phyloP scores from a whole-genome alignment of 2,113 vertebrate genomes.

The Coryphaenoides rupestris region DNA sequence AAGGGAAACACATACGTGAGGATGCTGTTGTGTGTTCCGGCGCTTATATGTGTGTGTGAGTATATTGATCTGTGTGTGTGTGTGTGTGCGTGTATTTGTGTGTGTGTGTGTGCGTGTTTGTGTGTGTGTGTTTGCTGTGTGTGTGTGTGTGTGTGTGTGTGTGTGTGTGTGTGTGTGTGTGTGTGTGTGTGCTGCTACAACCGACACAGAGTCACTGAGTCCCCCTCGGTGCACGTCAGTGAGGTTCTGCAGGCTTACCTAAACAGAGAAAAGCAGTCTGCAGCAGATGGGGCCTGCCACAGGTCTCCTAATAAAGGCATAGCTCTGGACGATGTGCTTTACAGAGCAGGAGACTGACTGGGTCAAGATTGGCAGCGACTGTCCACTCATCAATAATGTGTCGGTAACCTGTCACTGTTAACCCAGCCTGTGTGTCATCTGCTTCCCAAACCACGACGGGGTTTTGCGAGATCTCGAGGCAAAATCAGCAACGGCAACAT shows the following conservation, averaged over 20 bases:
- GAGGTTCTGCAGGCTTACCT: neutral
- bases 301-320: constrained; percentile 53
- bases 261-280: constrained; percentile 9
- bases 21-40: neutral
- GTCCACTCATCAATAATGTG: no score
- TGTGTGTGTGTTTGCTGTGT: neutral
- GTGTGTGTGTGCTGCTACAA: no score
- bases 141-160: neutral
- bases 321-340: neutral
- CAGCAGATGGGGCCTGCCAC: neutral
- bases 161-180: neutral
- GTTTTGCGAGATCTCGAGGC: no score
- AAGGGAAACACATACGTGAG: no score
- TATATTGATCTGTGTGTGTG: neutral
- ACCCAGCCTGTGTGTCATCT: no score
- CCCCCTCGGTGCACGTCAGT: constrained; percentile 1
- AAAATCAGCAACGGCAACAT: no score
- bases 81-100: constrained; percentile 1
- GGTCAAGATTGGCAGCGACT: no score
- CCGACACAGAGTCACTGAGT: no score
- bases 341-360: no score
- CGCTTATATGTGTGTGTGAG: neutral
- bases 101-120: neutral
- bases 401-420: no score
- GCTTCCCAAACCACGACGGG: no score